phyloP scores from a whole-genome alignment of 2,888 invertebrate species.

The Automeris io region DNA sequence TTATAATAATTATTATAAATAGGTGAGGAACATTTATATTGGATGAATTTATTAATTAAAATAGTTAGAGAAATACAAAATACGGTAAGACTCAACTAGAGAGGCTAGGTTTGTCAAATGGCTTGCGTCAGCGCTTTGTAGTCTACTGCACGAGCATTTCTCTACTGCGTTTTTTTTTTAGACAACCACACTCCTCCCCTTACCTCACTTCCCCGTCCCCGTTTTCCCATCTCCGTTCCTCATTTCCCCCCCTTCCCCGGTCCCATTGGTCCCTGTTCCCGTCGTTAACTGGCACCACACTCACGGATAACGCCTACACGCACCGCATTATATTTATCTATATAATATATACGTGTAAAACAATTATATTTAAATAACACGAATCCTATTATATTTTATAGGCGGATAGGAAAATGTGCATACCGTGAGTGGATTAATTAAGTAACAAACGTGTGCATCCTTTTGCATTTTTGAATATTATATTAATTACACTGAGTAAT shows the following conservation, averaged over 20 bases:
- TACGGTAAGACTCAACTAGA: constrained; percentile 74
- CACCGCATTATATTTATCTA: constrained; percentile 1
- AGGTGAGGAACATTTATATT: constrained; percentile 63
- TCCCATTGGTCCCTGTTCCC: background rate
- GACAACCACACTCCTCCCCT: background rate
- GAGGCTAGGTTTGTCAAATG: constrained; percentile 73
- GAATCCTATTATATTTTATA: constrained; percentile 8
- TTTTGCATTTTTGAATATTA: constrained; percentile 38
- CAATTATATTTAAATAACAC: constrained; percentile 6
- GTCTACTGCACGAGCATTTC: constrained; percentile 18
- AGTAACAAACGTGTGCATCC: constrained; percentile 29
- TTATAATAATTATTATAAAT: too few relatives aligned
- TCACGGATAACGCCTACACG: background rate
- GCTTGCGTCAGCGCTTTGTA: constrained; percentile 27
- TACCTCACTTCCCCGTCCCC: background rate
- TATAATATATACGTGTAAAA: constrained; percentile 1
- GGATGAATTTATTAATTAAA: constrained; percentile 78
- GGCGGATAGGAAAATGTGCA: constrained; percentile 10
- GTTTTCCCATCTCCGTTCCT: constrained; percentile 4
- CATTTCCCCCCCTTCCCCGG: constrained; percentile 6
- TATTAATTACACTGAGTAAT: constrained; percentile 60
- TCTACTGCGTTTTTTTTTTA: constrained; percentile 14
- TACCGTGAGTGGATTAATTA: constrained; percentile 28
- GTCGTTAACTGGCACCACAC: too few relatives aligned
- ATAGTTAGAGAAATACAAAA: constrained; percentile 77